Evolutionary conservation across 64 coral and sea anemone genomes (phyloP).

Genomic region (Astreopora myriophthalma): DNA sequence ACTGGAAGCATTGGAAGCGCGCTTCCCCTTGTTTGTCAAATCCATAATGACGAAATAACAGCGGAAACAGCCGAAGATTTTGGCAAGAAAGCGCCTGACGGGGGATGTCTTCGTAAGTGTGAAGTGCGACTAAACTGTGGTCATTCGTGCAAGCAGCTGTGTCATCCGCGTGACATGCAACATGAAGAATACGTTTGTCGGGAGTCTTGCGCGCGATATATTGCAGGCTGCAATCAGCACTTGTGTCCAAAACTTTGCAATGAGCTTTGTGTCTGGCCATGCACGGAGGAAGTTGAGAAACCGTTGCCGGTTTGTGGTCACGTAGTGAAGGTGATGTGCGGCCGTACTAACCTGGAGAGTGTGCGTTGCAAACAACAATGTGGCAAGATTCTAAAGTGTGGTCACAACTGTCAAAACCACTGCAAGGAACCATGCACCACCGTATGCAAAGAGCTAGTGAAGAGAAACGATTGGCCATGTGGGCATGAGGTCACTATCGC

Average conservation of each 20-base stretch:
- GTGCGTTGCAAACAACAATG: constrained; percentile 32
- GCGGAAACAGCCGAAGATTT: constrained; percentile 58
- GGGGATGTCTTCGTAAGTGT: constrained; percentile 73
- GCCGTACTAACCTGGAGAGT: background rate
- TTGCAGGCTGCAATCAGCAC: constrained; percentile 37
- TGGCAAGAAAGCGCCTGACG: constrained; percentile 30
- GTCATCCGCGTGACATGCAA: constrained; percentile 54
- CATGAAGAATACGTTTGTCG: constrained; percentile 35
- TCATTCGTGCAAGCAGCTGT: constrained; percentile 53
- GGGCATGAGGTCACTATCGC: constrained; percentile 1
- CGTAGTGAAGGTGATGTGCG: background rate
- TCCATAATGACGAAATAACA: constrained; percentile 41
- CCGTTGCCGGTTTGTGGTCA: constrained; percentile 45
- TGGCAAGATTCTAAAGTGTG: background rate
- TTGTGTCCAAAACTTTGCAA: constrained; percentile 46
- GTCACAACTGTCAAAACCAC: background rate
- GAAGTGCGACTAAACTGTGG: constrained; percentile 69
- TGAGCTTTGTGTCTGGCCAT: constrained; percentile 13
- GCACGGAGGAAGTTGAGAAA: constrained; percentile 21
- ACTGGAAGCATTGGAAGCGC: constrained; percentile 25
- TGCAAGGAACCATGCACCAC: background rate
- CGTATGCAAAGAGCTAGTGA: background rate
- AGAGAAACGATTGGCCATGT: constrained; percentile 10
- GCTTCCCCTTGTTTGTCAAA: constrained; percentile 76
- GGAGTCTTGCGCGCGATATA: constrained; percentile 21